Conservation (phyloP, 1,140 invertebrate species). For the Cydia fagiglandana region DNA sequence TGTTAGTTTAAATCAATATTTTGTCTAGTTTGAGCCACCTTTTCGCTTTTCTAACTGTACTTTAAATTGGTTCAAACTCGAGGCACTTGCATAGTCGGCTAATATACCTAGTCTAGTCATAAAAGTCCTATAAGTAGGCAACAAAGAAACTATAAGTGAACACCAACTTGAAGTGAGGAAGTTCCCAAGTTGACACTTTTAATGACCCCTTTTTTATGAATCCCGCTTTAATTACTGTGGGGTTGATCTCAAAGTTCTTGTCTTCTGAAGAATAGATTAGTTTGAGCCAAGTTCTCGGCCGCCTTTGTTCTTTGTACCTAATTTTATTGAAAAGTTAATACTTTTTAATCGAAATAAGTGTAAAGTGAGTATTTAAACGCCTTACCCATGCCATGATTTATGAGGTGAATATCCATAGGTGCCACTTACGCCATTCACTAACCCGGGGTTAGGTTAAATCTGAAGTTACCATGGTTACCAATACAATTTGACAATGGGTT, state of each 20-base stretch:
- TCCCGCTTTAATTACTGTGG: constrained; percentile 5
- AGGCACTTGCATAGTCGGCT: background rate
- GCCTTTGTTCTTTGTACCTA: background rate
- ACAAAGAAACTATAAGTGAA: background rate
- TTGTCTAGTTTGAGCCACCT: too few relatives aligned
- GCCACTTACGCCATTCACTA: too few relatives aligned
- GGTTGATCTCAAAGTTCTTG: constrained; percentile 8
- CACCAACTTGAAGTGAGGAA: background rate
- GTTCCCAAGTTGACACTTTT: background rate
- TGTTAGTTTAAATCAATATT: too few relatives aligned
- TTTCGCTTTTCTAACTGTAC: too few relatives aligned
- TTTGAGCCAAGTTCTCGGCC: background rate
- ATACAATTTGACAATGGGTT: too few relatives aligned
- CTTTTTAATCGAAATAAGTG: background rate
- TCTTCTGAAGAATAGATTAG: constrained; percentile 5
- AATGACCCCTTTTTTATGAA: constrained; percentile 16
- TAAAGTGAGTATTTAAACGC: too few relatives aligned
- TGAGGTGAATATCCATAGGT: too few relatives aligned
- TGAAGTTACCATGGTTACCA: too few relatives aligned
- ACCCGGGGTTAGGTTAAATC: too few relatives aligned
- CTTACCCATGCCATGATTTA: too few relatives aligned
- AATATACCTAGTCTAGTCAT: background rate
- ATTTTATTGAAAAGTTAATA: background rate
- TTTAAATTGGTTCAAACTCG: background rate
- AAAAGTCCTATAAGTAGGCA: background rate